These are phyloP conservation scores for Epiblema foenella DNA, from an alignment of 2,888 invertebrate genomes.

Conservation along the genomic window DNA sequence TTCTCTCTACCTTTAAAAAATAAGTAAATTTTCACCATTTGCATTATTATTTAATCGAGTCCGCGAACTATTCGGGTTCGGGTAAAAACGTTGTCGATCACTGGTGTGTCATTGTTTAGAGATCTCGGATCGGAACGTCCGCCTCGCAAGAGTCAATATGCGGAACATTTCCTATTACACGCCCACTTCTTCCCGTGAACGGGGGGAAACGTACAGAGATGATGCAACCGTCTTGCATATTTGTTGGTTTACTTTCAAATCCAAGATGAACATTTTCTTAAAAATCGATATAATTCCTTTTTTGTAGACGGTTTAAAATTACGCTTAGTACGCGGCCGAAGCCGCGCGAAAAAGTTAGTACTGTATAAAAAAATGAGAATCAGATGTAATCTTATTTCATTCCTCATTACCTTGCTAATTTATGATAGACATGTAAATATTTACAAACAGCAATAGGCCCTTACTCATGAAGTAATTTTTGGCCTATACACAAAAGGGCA, in stretches of 20 bases:
- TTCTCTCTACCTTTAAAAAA: background rate
- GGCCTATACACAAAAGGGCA: too few species aligned
- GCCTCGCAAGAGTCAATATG: constrained; percentile 82
- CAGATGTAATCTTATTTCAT: too few species aligned
- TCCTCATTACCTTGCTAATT: too few species aligned
- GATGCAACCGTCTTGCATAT: constrained; percentile 40
- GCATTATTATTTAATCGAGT: constrained; percentile 29
- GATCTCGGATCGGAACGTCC: constrained; percentile 64
- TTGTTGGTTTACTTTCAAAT: background rate
- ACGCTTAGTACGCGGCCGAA: too few species aligned
- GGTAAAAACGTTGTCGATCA: constrained; percentile 41
- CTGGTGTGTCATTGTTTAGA: constrained; percentile 79
- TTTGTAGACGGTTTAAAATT: too few species aligned
- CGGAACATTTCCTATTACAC: constrained; percentile 85
- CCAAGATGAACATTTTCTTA: too few species aligned
- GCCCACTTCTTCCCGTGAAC: constrained; percentile 82
- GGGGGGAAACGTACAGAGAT: constrained; percentile 63
- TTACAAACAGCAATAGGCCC: too few species aligned
- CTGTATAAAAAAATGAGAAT: too few species aligned
- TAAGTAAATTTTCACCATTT: background rate
- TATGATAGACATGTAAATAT: too few species aligned
- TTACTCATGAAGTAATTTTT: too few species aligned
- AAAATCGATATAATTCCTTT: too few species aligned
- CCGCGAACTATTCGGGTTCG: constrained; percentile 27
- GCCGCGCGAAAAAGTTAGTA: too few species aligned